phyloP scores from a whole-genome alignment of 1,140 invertebrate genomes.

The Philaenus spumarius region DNA sequence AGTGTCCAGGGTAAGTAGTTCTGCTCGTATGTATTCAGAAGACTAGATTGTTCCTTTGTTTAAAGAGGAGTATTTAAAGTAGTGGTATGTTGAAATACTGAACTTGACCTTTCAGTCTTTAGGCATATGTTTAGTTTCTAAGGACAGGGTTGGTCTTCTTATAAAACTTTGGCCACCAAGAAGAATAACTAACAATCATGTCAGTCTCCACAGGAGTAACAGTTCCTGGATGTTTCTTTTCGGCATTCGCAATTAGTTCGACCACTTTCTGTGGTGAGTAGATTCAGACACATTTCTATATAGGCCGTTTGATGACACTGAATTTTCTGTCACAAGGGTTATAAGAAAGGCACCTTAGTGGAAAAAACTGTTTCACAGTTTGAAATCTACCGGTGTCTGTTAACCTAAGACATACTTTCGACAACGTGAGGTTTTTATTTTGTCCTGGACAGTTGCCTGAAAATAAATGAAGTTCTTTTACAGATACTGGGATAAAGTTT shows the following conservation, averaged over 20 bases:
- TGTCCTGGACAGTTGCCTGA: too few species aligned
- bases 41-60: background rate
- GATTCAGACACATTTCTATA: constrained; percentile 25
- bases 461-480: constrained; percentile 31
- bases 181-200: background rate
- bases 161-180: background rate
- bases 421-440: too few species aligned
- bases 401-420: constrained; percentile 27
- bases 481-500: constrained; percentile 21
- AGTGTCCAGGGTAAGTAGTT: too few species aligned
- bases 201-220: background rate
- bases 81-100: background rate
- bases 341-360: constrained; percentile 35
- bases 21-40: background rate
- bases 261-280: constrained; percentile 23
- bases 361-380: constrained; percentile 33
- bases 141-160: background rate
- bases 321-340: constrained; percentile 34
- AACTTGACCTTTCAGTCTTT: background rate
- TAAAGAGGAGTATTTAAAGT: background rate
- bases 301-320: constrained; percentile 27
- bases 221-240: background rate
- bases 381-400: constrained; percentile 22
- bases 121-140: background rate
- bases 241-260: background rate